Conservation (phyloP, 2,888 invertebrate species). For the Ectemnius continuus region DNA sequence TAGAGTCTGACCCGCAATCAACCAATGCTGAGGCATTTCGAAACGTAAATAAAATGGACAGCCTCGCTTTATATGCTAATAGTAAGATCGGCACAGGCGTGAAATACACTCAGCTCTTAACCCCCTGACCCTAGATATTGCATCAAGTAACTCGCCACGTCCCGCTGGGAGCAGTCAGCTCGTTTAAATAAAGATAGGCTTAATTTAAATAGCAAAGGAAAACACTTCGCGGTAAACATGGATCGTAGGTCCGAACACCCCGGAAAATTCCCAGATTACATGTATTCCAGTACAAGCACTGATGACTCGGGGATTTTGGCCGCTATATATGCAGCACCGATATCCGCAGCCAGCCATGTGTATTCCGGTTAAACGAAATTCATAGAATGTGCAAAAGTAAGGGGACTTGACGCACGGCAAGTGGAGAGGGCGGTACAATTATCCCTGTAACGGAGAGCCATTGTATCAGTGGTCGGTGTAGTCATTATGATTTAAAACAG, state of each 20-base stretch:
- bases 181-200: conserved; percentile 52
- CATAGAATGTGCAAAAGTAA: too few relatives aligned
- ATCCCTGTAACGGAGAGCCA: too few relatives aligned
- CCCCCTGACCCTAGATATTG: conserved; percentile 66
- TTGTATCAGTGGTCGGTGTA: too few relatives aligned
- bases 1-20: conserved; percentile 22
- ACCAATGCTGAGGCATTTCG: conserved; percentile 51
- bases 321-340: too few relatives aligned
- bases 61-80: conserved; percentile 74
- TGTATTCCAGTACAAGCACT: not conserved
- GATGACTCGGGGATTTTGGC: too few relatives aligned
- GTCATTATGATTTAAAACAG: too few relatives aligned
- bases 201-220: conserved; percentile 35
- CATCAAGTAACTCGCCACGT: conserved; percentile 37
- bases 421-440: too few relatives aligned
- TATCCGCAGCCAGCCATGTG: too few relatives aligned
- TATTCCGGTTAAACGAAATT: too few relatives aligned
- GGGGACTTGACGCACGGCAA: too few relatives aligned
- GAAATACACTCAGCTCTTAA: conserved; percentile 73
- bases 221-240: not conserved
- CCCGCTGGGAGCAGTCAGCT: conserved; percentile 19
- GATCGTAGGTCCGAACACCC: not conserved
- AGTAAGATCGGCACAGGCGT: conserved; percentile 62
- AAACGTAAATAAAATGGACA: conserved; percentile 68
- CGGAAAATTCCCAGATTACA: not conserved